Conservation (phyloP, 2,797 vertebrate species). For the Carapus acus region DNA sequence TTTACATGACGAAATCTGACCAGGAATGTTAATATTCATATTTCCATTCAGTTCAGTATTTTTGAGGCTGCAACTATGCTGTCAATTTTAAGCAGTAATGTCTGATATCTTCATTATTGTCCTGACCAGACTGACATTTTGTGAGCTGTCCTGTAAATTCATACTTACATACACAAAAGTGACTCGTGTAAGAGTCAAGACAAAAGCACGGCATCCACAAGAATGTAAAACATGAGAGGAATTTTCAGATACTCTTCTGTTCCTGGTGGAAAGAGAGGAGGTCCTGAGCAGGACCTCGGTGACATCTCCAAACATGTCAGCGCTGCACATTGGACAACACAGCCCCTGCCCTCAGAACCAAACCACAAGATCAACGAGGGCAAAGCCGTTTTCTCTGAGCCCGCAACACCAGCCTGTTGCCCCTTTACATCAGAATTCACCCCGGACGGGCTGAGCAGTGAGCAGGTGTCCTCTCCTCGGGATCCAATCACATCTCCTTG, state of each 20-base stretch:
- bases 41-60: neutral
- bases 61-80: neutral
- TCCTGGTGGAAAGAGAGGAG: constrained; percentile 58
- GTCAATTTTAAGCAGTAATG: neutral
- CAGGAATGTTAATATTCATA: no score
- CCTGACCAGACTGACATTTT: neutral
- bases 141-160: neutral
- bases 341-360: constrained; percentile 73
- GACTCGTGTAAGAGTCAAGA: neutral
- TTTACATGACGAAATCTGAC: neutral
- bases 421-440: constrained; percentile 36
- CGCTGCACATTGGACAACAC: constrained; percentile 65
- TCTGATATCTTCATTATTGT: neutral
- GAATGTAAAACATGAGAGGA: constrained; percentile 47
- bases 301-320: constrained; percentile 77
- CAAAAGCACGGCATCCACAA: constrained; percentile 39
- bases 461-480: constrained; percentile 44
- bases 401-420: constrained; percentile 57
- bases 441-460: constrained; percentile 21
- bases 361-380: constrained; percentile 73
- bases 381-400: constrained; percentile 62
- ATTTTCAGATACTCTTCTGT: constrained; percentile 39
- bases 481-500: constrained; percentile 40
- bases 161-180: neutral
- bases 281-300: constrained; percentile 59